phyloP scores from a whole-genome alignment of 2,888 invertebrate species.

The Tipula helvola region DNA sequence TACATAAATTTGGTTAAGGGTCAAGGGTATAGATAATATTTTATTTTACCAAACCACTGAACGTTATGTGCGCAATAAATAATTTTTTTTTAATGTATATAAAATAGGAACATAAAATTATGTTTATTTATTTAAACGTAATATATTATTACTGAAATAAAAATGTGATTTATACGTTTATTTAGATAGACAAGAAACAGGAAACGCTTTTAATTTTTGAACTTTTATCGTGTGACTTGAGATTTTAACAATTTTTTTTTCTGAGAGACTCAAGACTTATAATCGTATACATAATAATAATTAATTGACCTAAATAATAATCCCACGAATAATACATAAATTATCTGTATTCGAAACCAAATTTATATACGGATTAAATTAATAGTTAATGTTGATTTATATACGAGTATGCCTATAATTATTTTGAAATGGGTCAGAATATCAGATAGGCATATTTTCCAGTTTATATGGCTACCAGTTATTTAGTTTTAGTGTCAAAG shows the following conservation, averaged over 20 bases:
- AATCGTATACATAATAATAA: neutral
- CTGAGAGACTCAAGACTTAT: neutral
- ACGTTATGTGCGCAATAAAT: too few relatives aligned
- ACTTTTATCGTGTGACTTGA: neutral
- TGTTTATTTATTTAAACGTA: too few relatives aligned
- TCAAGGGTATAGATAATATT: too few relatives aligned
- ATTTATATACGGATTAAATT: neutral
- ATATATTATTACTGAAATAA: too few relatives aligned
- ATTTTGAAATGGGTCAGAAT: neutral
- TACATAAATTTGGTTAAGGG: too few relatives aligned
- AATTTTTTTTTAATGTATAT: too few relatives aligned
- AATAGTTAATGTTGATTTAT: neutral
- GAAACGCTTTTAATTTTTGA: neutral
- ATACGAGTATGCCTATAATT: neutral
- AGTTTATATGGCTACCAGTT: too few relatives aligned
- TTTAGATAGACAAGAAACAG: neutral
- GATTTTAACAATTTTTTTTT: neutral
- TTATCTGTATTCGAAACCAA: neutral
- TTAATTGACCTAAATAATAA: neutral
- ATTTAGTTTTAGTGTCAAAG: too few relatives aligned
- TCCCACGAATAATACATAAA: neutral
- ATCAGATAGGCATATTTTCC: too few relatives aligned
- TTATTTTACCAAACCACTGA: too few relatives aligned
- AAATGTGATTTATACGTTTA: neutral
- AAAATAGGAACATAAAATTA: too few relatives aligned